Evolutionary conservation across 2,797 vertebrate genomes (phyloP).

Genomic region (Pristis pectinata): DNA sequence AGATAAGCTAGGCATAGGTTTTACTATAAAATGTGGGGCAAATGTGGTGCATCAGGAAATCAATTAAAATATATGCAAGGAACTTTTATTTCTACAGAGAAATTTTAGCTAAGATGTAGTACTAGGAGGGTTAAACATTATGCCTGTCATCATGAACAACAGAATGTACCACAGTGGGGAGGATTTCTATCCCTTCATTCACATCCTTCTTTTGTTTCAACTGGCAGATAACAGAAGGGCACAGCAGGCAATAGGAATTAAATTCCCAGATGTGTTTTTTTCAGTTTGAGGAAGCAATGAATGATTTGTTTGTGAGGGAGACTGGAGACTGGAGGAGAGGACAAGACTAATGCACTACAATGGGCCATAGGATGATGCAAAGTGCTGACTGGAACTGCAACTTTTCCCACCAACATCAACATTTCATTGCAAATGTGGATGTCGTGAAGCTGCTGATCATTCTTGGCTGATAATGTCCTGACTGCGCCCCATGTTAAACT

Average conservation of each 20-base stretch:
- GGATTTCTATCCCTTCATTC: not conserved
- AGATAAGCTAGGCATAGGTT: not conserved
- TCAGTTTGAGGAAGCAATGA: not conserved
- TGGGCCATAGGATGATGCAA: too few species aligned
- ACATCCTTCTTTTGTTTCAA: not conserved
- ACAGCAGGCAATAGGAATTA: constrained; percentile 9
- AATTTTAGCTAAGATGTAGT: not conserved
- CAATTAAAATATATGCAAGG: not conserved
- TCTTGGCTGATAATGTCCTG: too few species aligned
- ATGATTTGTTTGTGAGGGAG: not conserved
- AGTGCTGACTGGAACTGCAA: too few species aligned
- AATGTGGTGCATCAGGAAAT: not conserved
- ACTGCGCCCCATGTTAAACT: too few species aligned
- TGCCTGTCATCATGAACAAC: not conserved
- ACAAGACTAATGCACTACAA: not conserved
- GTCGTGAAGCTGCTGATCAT: too few species aligned
- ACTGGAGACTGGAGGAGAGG: not conserved
- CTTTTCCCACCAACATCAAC: too few species aligned
- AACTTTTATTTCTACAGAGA: not conserved
- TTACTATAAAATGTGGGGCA: not conserved
- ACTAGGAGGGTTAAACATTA: not conserved
- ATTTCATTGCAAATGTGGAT: too few species aligned
- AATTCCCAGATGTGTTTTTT: not conserved
- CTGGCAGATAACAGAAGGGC: not conserved
- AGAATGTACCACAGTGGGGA: not conserved